Percentiles rank a stretch among this genome's conserved stretches.
phyloP scores from a whole-genome alignment of 2,113 vertebrate species.

The Callithrix jacchus region DNA sequence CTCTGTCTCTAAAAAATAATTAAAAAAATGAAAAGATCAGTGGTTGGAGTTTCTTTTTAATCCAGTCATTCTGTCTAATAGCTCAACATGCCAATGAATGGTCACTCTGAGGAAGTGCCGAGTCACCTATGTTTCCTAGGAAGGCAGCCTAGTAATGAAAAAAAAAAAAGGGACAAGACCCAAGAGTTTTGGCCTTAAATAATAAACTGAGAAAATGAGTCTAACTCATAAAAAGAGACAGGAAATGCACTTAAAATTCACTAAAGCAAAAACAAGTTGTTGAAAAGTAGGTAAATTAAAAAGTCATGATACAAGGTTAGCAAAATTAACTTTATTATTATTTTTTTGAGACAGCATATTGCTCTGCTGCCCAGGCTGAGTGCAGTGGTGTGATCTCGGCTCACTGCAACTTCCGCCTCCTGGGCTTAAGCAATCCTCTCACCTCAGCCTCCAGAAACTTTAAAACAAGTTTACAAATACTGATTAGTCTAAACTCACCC shows the following conservation, averaged over 20 bases:
- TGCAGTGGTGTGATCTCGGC: no score
- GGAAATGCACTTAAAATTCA: constrained; percentile 8
- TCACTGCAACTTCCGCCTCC: no score
- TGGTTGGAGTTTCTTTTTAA: background rate
- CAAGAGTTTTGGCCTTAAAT: background rate
- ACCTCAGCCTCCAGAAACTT: background rate
- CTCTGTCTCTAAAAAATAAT: background rate
- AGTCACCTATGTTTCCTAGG: background rate
- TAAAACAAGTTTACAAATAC: background rate
- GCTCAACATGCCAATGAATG: background rate
- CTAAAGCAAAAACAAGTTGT: background rate
- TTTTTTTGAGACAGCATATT: no score
- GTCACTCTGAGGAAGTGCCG: background rate
- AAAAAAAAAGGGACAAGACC: background rate
- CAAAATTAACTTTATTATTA: background rate
- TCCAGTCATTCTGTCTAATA: background rate
- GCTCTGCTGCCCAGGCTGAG: no score
- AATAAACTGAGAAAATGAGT: background rate
- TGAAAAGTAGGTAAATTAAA: background rate
- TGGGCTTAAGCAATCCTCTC: no score
- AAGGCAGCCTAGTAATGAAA: background rate
- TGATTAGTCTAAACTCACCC: background rate
- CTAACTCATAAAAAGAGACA: background rate
- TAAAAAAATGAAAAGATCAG: background rate
- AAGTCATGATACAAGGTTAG: background rate